A percentile compares a stretch with the other conserved stretches of the same genome.
Conservation (phyloP, 2,113 vertebrate species). For the Mustelus asterias region DNA sequence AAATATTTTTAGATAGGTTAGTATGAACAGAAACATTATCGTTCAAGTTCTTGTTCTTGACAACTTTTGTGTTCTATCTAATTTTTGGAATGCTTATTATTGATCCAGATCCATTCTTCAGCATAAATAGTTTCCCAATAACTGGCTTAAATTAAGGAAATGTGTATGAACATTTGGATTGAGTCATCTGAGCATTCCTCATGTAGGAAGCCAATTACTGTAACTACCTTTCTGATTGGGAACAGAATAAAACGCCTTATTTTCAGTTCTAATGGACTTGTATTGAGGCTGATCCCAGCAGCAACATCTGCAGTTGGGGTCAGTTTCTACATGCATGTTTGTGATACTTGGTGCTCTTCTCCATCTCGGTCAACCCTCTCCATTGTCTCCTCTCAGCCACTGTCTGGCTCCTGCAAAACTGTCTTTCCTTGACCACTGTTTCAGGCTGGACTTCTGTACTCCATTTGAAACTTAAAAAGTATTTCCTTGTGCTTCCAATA, state of each 20-base stretch:
- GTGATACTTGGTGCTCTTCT: not conserved
- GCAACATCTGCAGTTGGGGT: not conserved
- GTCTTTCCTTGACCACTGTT: not conserved
- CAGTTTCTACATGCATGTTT: not conserved
- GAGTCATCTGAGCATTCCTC: not conserved
- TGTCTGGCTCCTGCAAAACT: not conserved
- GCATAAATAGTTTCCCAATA: not conserved
- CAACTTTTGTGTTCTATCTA: not conserved
- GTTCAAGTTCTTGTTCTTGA: not conserved
- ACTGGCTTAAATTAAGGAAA: not conserved
- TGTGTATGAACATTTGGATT: not conserved
- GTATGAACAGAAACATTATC: not conserved
- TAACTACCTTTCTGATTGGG: no score
- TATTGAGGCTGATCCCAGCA: not conserved
- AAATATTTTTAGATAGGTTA: not conserved
- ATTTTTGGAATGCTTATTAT: not conserved
- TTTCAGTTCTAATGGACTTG: not conserved
- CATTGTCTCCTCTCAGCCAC: not conserved
- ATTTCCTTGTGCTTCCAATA: not conserved
- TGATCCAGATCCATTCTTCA: not conserved
- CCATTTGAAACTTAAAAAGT: not conserved
- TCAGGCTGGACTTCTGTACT: not conserved
- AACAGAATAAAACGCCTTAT: not conserved
- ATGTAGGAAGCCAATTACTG: not conserved
- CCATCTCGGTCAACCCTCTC: not conserved